A percentile compares a stretch with the other conserved stretches of the same genome.
These are phyloP conservation scores for Agelastica alni DNA, from an alignment of 2,888 invertebrate species.

Conservation along the genomic window DNA sequence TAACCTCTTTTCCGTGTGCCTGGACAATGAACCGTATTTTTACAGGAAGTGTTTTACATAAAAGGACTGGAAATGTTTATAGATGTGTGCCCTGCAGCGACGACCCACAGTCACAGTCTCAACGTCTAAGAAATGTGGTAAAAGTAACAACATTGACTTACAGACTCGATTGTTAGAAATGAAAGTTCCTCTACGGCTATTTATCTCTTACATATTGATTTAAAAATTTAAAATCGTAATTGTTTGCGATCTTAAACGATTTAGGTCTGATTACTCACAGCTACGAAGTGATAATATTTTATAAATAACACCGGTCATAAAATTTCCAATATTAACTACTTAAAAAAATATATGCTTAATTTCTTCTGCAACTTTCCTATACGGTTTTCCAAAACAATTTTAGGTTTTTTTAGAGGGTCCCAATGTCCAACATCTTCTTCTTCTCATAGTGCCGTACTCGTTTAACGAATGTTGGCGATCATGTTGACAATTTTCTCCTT, in stretches of 20 bases:
- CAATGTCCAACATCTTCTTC: too few species aligned
- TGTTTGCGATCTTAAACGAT: neutral
- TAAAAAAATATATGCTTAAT: too few species aligned
- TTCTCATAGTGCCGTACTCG: too few species aligned
- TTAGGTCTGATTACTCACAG: too few species aligned
- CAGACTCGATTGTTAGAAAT: slow-evolving; percentile 39
- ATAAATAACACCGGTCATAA: too few species aligned
- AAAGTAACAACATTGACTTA: slow-evolving; percentile 38
- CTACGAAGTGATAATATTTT: too few species aligned
- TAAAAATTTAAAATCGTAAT: neutral
- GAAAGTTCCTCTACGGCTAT: slow-evolving; percentile 37
- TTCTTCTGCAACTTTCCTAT: too few species aligned
- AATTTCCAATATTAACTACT: too few species aligned
- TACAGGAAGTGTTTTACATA: slow-evolving; percentile 32
- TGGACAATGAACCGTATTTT: slow-evolving; percentile 28
- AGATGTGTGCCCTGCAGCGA: slow-evolving; percentile 30
- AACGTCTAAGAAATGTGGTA: slow-evolving; percentile 34
- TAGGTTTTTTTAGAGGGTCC: too few species aligned
- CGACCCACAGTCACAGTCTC: slow-evolving; percentile 26
- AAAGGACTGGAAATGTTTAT: slow-evolving; percentile 27
- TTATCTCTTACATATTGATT: neutral
- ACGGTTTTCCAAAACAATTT: too few species aligned
- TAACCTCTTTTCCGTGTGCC: slow-evolving; percentile 22
- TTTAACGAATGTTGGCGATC: too few species aligned
- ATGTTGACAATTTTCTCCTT: too few species aligned